phyloP scores from a whole-genome alignment of 2,113 vertebrate genomes.

The Sialia sialis region DNA sequence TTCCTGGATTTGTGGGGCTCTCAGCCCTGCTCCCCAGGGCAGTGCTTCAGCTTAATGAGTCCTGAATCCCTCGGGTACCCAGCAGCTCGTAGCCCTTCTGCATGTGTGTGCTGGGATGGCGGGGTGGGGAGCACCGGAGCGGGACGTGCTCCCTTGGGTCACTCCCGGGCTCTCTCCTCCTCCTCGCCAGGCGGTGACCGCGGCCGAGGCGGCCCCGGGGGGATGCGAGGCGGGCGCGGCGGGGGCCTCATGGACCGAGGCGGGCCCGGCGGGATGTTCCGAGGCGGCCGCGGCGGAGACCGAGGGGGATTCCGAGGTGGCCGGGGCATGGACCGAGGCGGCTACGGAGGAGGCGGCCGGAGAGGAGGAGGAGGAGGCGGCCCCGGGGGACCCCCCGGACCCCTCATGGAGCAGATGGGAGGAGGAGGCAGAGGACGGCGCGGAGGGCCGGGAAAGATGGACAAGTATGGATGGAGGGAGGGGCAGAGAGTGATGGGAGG shows the following conservation, averaged over 20 bases:
- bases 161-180: neutral
- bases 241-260: constrained; percentile 88
- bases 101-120: neutral
- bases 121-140: no score
- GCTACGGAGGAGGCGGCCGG: constrained; percentile 82
- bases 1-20: neutral
- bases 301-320: constrained; percentile 89
- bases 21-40: fast-evolving
- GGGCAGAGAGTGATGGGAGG: neutral
- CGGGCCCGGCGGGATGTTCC: constrained; percentile 78
- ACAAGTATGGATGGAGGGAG: constrained; percentile 65
- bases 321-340: constrained; percentile 89
- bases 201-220: constrained; percentile 88
- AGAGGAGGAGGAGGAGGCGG: constrained; percentile 76
- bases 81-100: neutral
- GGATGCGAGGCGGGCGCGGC: constrained; percentile 88
- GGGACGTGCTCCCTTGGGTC: neutral
- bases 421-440: constrained; percentile 76
- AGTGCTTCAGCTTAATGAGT: fast-evolving
- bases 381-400: constrained; percentile 73
- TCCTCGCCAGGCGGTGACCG: constrained; percentile 78
- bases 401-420: constrained; percentile 79
- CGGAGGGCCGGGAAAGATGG: constrained; percentile 79
- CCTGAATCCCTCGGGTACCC: fast-evolving
- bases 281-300: constrained; percentile 78